A percentile compares a stretch with the other conserved stretches of the same genome.
Conservation (phyloP, 2,888 invertebrate species). For the Calameuta idolon region DNA sequence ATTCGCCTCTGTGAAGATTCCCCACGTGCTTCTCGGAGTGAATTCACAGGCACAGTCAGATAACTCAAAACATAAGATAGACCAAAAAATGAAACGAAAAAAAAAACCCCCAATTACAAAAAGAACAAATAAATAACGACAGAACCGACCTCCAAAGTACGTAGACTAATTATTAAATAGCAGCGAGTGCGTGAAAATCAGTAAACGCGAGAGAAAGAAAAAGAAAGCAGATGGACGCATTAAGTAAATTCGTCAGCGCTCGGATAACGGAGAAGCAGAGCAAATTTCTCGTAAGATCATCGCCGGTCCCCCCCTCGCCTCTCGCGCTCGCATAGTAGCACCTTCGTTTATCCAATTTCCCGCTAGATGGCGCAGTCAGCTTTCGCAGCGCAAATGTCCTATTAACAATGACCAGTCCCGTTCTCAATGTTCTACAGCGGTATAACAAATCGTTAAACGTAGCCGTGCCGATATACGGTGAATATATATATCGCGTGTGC, state of each 20-base stretch:
- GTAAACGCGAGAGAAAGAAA: not conserved
- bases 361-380: not conserved
- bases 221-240: not conserved
- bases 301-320: not conserved
- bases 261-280: not conserved
- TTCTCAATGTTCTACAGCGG: not conserved
- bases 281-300: not conserved
- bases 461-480: not conserved
- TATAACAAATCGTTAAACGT: not conserved
- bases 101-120: not conserved
- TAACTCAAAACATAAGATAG: not conserved
- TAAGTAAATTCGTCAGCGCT: not conserved
- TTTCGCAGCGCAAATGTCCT: not conserved
- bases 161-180: not conserved
- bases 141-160: not conserved
- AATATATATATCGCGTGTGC: not conserved
- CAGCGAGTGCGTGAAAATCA: not conserved
- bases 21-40: not conserved
- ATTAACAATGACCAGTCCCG: not conserved
- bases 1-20: not conserved
- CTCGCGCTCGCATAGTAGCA: too few relatives aligned
- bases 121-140: not conserved
- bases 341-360: not conserved
- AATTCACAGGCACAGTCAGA: not conserved
- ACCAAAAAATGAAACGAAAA: not conserved